Evolutionary conservation across 2,888 invertebrate genomes (phyloP).

Genomic region (Apocheima hispidaria): DNA sequence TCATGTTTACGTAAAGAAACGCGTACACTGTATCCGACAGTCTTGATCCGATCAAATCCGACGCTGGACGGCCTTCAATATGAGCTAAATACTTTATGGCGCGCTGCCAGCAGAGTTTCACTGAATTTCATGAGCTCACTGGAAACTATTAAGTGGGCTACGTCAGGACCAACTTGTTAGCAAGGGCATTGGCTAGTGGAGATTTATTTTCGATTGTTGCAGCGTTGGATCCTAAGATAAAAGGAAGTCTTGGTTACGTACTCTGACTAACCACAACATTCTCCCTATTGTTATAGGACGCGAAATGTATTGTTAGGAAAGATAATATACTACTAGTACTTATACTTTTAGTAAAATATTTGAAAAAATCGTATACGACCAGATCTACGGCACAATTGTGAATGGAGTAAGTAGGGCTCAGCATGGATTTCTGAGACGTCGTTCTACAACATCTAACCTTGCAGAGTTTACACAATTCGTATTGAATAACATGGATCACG

Average conservation of each 20-base stretch:
- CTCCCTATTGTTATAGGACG: too few species aligned
- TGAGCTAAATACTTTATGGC: constrained; percentile 54
- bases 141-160: constrained; percentile 21
- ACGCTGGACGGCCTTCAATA: constrained; percentile 38
- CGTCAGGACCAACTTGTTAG: constrained; percentile 21
- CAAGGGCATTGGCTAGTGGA: constrained; percentile 16
- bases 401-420: too few species aligned
- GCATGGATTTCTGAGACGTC: too few species aligned
- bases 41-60: constrained; percentile 21
- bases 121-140: constrained; percentile 31
- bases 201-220: constrained; percentile 5
- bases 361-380: too few species aligned
- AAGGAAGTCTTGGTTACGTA: neutral
- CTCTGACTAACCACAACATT: neutral
- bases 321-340: too few species aligned
- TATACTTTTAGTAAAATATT: too few species aligned
- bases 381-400: too few species aligned
- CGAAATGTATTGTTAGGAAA: too few species aligned
- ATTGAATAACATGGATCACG: too few species aligned
- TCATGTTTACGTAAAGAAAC: neutral
- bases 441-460: too few species aligned
- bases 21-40: neutral
- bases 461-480: too few species aligned
- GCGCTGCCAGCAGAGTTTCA: constrained; percentile 48
- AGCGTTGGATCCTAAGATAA: neutral